These are phyloP conservation scores for Coptodon rendalli DNA, from an alignment of 2,113 vertebrate species.

Conservation along the genomic window DNA sequence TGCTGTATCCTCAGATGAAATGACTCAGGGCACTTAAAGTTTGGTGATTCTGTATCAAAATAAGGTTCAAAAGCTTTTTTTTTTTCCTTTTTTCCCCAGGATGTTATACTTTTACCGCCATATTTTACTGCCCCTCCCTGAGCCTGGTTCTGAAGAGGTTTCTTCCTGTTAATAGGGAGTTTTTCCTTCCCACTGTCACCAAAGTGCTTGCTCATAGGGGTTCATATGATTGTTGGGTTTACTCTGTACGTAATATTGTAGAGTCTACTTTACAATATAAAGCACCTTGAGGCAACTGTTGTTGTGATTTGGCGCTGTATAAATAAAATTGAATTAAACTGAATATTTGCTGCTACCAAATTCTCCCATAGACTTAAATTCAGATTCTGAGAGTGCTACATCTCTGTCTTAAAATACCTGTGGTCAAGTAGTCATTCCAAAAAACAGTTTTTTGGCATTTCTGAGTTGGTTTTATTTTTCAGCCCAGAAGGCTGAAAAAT, in stretches of 20 bases:
- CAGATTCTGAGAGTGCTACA: not conserved
- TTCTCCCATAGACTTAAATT: not conserved
- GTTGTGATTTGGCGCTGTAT: not conserved
- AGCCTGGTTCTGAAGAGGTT: not conserved
- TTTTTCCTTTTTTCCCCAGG: not conserved
- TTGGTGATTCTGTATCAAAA: not conserved
- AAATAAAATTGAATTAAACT: not conserved
- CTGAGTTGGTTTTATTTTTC: not conserved
- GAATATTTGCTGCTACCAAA: not conserved
- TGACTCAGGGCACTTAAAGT: not conserved
- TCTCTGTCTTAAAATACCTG: not conserved
- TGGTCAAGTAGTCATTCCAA: not conserved
- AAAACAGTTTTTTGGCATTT: not conserved
- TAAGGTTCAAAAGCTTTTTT: not conserved
- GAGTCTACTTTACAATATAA: not conserved
- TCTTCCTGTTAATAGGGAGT: not conserved
- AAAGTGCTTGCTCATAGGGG: not conserved
- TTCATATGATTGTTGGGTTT: not conserved
- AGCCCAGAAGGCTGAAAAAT: not conserved
- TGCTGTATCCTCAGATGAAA: not conserved
- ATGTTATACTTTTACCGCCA: not conserved
- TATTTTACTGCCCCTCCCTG: fast-evolving
- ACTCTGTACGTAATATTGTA: not conserved
- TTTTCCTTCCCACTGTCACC: not conserved
- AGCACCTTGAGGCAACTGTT: not conserved